Conservation (phyloP, 53 echinoderm and acorn worm genomes). For the Zoroaster sp. region DNA sequence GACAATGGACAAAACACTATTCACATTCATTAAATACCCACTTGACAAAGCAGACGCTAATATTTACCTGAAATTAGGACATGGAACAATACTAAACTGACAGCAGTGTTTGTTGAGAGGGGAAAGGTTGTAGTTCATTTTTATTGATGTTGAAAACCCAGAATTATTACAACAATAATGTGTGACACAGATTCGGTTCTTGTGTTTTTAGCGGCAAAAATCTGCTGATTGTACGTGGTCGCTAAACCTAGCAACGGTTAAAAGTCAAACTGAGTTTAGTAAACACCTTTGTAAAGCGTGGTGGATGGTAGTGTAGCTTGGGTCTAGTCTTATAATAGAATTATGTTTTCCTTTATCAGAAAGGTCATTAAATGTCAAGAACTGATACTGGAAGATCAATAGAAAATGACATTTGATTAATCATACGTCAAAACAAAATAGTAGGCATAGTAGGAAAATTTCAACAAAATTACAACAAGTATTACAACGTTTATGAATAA, state of each 20-base stretch:
- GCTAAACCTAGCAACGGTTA: neutral
- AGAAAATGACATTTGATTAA: neutral
- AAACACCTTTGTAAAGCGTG: neutral
- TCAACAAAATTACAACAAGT: too few relatives aligned
- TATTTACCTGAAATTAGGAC: neutral
- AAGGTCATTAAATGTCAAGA: conserved; percentile 6
- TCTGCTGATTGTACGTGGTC: neutral
- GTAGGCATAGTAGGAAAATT: too few relatives aligned
- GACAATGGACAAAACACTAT: neutral
- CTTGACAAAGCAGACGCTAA: neutral
- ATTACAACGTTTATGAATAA: too few relatives aligned
- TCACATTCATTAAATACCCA: neutral
- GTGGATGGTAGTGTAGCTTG: neutral
- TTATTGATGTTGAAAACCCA: too few relatives aligned
- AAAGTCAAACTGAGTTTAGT: neutral
- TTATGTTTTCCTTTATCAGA: neutral
- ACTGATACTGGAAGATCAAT: neutral
- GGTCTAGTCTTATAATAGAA: neutral
- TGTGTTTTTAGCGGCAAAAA: too few relatives aligned
- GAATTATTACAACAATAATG: too few relatives aligned
- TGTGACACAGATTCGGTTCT: too few relatives aligned
- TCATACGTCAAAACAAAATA: neutral
- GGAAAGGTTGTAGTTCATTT: too few relatives aligned
- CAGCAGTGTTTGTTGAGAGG: too few relatives aligned
- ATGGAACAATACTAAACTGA: neutral